Percentiles rank a stretch among this genome's conserved stretches.
Evolutionary conservation across 2,888 invertebrate species (phyloP).

Genomic region (Melanophora roralis): DNA sequence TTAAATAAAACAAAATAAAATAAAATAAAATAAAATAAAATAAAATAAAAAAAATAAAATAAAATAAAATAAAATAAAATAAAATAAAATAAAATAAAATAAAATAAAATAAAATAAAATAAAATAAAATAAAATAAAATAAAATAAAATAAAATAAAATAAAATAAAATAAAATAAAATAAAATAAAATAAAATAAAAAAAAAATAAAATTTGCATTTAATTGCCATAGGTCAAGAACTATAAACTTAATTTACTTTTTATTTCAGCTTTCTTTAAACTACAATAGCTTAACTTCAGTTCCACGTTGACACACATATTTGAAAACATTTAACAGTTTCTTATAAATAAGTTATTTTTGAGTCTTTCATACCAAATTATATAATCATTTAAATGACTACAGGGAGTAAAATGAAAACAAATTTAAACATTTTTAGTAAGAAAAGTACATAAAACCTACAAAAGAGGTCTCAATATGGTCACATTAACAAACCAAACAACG

Average conservation of each 20-base stretch:
- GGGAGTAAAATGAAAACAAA: neutral
- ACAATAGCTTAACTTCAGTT: neutral
- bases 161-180: too few species aligned
- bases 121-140: too few species aligned
- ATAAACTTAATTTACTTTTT: neutral
- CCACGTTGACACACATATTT: neutral
- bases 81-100: too few species aligned
- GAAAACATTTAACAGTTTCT: neutral
- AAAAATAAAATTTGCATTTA: too few species aligned
- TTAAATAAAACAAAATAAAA: too few species aligned
- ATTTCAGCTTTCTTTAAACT: neutral
- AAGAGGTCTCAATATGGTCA: slow-evolving; percentile 3
- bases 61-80: too few species aligned
- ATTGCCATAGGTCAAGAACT: neutral
- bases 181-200: too few species aligned
- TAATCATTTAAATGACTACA: neutral
- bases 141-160: too few species aligned
- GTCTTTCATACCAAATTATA: neutral
- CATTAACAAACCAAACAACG: neutral
- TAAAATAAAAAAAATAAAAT: too few species aligned
- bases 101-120: too few species aligned
- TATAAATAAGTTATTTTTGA: neutral
- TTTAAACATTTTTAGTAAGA: slow-evolving; percentile 17
- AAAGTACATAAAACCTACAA: neutral
- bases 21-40: too few species aligned